Evolutionary conservation across 1,140 invertebrate species (phyloP), one percentile per base, ranked within the genome.

Genomic region (Rhopalosiphum padi): DNA sequence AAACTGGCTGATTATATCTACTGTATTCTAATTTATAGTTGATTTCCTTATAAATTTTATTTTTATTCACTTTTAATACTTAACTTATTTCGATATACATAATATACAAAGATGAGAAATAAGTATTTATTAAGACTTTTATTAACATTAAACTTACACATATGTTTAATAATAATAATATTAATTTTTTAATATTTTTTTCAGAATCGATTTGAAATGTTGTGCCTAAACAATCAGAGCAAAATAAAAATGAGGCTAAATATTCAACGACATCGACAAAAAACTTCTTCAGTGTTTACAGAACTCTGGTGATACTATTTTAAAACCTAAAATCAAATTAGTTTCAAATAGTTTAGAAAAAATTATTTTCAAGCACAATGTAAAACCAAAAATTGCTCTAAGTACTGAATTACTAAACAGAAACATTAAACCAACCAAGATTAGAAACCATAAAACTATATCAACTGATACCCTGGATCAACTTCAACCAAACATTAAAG

Each of bases 171-270:
- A 22, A 46, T 46, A 8, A 8, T 23, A 41, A 37, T 37, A 5
- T 5, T 41, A 23, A 9, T n/a, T 83, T 85, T 85, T 25, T 85
- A 37, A 23, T 37, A 37, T n/a, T 37, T 83, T 30, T 91, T 91
- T 43, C 37, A 91, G 90, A 8, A 35, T 43, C 8, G 6, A 23
- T 22, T 91, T 6, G 51, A 68, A 82, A 91, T 91, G 90, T 83
- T n/a, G 1, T 11, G 30, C 0, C 1, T 30, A 37, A 48, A 48
- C 21, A 48, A 82, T 21, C 41, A 91, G 23, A 35, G 15, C 15
- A 91, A 48, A 48, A 35, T 46, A 37, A 46, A 48, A 91, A 92
- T 85, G 91, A 85, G 23, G 53, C n/a, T 41, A n/a, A 92, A 92
- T 85, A 92, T 92, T 85, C 25, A 51, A 83, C 77, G 23, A 2